Conservation (phyloP, 1,140 invertebrate genomes). For the Temnothorax nylanderi region DNA sequence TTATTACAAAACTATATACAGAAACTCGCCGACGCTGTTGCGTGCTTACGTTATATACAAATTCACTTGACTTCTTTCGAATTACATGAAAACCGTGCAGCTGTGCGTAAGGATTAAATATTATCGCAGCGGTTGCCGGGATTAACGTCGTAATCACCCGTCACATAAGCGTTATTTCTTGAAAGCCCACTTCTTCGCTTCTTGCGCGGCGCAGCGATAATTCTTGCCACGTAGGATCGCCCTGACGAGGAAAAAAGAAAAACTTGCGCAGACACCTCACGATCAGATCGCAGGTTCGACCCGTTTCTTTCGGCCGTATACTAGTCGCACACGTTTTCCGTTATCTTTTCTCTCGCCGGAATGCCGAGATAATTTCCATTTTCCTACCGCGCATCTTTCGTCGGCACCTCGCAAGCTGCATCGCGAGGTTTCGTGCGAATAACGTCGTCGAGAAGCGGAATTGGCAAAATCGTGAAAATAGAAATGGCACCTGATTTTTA, state of each 20-base stretch:
- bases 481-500: too few relatives aligned
- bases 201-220: conserved; percentile 5
- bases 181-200: not conserved
- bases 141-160: too few relatives aligned
- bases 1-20: not conserved
- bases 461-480: not conserved
- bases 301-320: not conserved
- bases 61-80: too few relatives aligned
- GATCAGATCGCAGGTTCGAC: not conserved
- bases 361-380: not conserved
- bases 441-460: not conserved
- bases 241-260: not conserved
- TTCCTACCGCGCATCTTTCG: not conserved
- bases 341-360: not conserved
- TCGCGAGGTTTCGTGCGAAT: not conserved
- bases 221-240: not conserved
- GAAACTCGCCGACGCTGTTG: too few relatives aligned
- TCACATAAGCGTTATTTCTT: too few relatives aligned
- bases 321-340: not conserved
- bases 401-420: not conserved
- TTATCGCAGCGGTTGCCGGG: too few relatives aligned
- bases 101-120: too few relatives aligned
- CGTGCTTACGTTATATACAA: too few relatives aligned
- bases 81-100: too few relatives aligned
- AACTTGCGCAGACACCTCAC: not conserved